Conservation (phyloP, 2,113 vertebrate genomes). For the Cromileptes altivelis region DNA sequence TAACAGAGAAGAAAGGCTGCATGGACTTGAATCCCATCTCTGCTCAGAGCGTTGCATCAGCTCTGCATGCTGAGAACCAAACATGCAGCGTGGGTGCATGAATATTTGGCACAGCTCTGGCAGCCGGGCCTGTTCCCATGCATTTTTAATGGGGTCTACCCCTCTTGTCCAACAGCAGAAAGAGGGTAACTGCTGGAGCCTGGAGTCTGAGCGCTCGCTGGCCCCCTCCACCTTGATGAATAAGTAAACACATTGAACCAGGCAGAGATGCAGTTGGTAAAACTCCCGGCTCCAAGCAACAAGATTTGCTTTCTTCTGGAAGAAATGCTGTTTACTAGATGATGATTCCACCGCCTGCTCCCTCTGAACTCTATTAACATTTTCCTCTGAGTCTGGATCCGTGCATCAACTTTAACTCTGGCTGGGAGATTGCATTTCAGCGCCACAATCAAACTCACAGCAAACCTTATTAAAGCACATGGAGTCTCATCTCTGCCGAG, state of each 20-base stretch:
- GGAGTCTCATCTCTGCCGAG: not conserved
- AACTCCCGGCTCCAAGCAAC: constrained; percentile 61
- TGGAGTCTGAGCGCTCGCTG: constrained; percentile 49
- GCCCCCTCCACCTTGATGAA: constrained; percentile 74
- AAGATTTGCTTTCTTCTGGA: constrained; percentile 73
- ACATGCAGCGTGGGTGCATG: constrained; percentile 16
- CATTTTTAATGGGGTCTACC: constrained; percentile 76
- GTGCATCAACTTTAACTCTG: constrained; percentile 53
- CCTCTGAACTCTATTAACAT: constrained; percentile 68
- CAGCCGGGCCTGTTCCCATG: constrained; percentile 64
- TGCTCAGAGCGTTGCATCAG: constrained; percentile 8
- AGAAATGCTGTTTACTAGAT: constrained; percentile 72
- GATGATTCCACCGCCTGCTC: constrained; percentile 50
- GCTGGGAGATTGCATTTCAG: constrained; percentile 51
- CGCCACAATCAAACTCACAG: constrained; percentile 36
- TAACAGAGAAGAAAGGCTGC: not conserved
- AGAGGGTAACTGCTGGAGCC: constrained; percentile 64
- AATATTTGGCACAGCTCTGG: constrained; percentile 29
- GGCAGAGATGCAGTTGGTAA: constrained; percentile 64
- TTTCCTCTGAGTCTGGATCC: constrained; percentile 55
- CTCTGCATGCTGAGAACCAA: constrained; percentile 36
- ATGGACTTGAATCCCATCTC: not conserved
- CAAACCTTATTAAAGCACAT: constrained; percentile 6
- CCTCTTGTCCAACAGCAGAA: constrained; percentile 64
- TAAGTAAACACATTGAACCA: constrained; percentile 79